Base-by-base conservation (phyloP, 1,140 invertebrate genomes). In the Catajapyx aquilonaris region DNA sequence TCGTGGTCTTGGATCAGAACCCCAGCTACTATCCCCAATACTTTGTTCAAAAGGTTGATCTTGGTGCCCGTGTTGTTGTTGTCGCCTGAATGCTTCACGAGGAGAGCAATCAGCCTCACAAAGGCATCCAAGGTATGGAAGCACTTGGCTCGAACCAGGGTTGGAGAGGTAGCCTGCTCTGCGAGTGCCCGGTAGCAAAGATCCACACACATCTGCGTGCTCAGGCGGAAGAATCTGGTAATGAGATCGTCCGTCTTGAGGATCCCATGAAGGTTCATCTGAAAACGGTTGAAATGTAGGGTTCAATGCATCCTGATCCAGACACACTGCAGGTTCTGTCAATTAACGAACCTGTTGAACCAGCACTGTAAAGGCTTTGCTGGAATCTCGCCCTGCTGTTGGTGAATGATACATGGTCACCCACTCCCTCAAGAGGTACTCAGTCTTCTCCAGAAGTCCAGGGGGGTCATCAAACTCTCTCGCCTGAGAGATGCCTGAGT, bases 241-340 rank as follows among this genome's bases (percentile, higher is more conserved):
- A 98, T 94, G 40, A 93, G 66, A 53, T 99, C 93, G 50, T 99
- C 95, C 0, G 87, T 93, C 54, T 96, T 95, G 10, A 97, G 59
- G 33, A 98, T 90, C 2, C 93, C 93, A 46, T 94, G 86, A 39
- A 83, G 69, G 50, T 94, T 94, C 87, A 98, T 91, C 55, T 91
- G 72, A 21, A 55, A 53, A 38, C 13, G 7, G 13, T 28, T 28
- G 23, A 28, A 9, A 9, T 28, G 7, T 28, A 9, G 23, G 23
- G 13, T 28, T 13, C 23, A 28, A 13, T 42, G 18, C 38, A 43
- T 13, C 39, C 5, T 15, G 42, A 37, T 42, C 7, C 20, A 34
- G 17, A 36, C n/a, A n/a, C n/a, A n/a, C n/a, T n/a, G n/a, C n/a
- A 17, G 18, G 16, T 30, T 32, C 7, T 33, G 16, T 31, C 32